These are phyloP conservation scores for Hemibagrus wyckioides DNA, from an alignment of 2,113 vertebrate genomes.

Conservation along the genomic window DNA sequence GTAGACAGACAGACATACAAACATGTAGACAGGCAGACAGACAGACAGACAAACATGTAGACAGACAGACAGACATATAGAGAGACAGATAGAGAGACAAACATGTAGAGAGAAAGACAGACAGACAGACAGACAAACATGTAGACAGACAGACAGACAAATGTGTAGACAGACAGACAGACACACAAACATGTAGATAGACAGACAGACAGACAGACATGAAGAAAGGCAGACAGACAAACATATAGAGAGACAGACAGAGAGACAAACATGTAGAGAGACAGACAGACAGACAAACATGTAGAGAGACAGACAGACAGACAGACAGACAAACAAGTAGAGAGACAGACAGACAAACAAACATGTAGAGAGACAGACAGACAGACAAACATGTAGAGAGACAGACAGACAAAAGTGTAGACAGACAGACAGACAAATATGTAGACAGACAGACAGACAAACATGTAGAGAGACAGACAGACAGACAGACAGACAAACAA, in stretches of 20 bases:
- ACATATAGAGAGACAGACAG: background rate
- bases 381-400: background rate
- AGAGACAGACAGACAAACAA: no score
- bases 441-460: background rate
- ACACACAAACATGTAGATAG: background rate
- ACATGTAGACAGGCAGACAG: background rate
- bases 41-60: no score
- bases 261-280: no score
- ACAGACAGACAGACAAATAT: background rate
- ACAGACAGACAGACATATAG: background rate
- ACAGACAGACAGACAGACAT: background rate
- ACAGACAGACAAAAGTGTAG: background rate
- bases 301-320: background rate
- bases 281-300: background rate
- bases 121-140: background rate
- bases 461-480: background rate
- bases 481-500: no score
- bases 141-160: background rate
- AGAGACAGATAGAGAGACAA: background rate
- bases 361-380: no score
- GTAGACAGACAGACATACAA: background rate
- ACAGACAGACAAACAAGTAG: no score
- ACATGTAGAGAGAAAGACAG: no score
- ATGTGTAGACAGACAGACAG: background rate
- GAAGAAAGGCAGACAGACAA: no score